Evolutionary conservation across 2,888 invertebrate species (phyloP).

Genomic region (Agrotis ipsilon): DNA sequence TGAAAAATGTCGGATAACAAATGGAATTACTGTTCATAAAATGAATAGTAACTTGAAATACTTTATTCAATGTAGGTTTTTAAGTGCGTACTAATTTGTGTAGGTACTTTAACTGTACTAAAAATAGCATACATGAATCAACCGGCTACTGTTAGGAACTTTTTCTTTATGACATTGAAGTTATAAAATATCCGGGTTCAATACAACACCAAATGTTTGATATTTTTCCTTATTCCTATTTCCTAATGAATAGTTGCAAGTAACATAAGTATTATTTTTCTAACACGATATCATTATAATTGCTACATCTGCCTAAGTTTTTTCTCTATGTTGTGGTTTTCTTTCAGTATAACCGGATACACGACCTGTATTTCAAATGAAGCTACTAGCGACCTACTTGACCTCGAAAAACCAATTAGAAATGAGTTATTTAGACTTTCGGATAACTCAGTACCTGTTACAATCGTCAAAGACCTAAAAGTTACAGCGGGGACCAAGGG

Average conservation of each 20-base stretch:
- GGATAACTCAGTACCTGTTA: too few species aligned
- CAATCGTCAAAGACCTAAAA: too few species aligned
- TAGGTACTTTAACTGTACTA: conserved; percentile 10
- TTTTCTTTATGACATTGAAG: conserved; percentile 55
- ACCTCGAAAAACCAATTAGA: too few species aligned
- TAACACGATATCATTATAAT: too few species aligned
- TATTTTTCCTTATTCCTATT: conserved; percentile 32
- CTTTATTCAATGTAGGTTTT: background rate
- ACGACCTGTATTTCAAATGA: too few species aligned
- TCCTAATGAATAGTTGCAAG: background rate
- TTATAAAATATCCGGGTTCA: conserved; percentile 51
- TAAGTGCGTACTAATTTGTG: background rate
- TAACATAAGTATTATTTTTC: background rate
- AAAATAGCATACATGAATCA: conserved; percentile 15
- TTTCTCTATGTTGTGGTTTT: too few species aligned
- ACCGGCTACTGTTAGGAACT: conserved; percentile 22
- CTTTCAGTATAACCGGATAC: too few species aligned
- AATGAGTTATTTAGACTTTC: too few species aligned
- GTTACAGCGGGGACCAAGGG: too few species aligned
- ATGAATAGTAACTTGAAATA: background rate
- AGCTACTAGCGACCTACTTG: too few species aligned
- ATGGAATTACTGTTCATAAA: background rate
- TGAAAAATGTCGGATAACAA: conserved; percentile 18
- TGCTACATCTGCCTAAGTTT: background rate
- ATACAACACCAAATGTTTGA: conserved; percentile 17